These are phyloP conservation scores for Mythimna loreyi DNA, from an alignment of 2,888 invertebrate species.

Conservation along the genomic window DNA sequence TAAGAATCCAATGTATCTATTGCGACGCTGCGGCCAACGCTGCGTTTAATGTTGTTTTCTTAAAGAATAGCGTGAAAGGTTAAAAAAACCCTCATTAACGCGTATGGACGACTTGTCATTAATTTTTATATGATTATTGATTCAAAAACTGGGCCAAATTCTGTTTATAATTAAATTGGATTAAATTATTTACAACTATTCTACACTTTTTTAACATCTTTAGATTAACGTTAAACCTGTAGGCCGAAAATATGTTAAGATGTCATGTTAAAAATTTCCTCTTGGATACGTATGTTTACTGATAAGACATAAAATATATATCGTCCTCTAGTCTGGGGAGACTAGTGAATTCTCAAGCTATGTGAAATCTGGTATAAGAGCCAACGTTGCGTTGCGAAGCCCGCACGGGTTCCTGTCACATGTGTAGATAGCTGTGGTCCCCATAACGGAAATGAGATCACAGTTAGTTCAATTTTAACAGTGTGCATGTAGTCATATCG, in stretches of 20 bases:
- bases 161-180: background rate
- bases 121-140: background rate
- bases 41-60: too few species aligned
- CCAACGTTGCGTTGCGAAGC: too few species aligned
- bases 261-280: background rate
- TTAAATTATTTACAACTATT: conserved; percentile 33
- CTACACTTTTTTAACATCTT: conserved; percentile 3
- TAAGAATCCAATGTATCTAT: too few species aligned
- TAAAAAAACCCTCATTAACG: background rate
- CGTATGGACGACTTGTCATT: background rate
- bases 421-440: too few species aligned
- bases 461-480: too few species aligned
- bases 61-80: too few species aligned
- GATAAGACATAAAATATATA: background rate
- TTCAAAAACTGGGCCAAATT: background rate
- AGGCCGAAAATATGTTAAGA: conserved; percentile 39
- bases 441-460: too few species aligned
- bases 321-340: background rate
- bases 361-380: background rate
- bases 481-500: too few species aligned
- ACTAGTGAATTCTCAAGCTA: background rate
- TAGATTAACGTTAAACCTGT: conserved; percentile 4
- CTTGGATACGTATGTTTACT: background rate
- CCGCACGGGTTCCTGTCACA: too few species aligned
- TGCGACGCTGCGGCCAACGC: too few species aligned